phyloP scores from a whole-genome alignment of 2,113 vertebrate genomes.

The Nesoenas mayeri region DNA sequence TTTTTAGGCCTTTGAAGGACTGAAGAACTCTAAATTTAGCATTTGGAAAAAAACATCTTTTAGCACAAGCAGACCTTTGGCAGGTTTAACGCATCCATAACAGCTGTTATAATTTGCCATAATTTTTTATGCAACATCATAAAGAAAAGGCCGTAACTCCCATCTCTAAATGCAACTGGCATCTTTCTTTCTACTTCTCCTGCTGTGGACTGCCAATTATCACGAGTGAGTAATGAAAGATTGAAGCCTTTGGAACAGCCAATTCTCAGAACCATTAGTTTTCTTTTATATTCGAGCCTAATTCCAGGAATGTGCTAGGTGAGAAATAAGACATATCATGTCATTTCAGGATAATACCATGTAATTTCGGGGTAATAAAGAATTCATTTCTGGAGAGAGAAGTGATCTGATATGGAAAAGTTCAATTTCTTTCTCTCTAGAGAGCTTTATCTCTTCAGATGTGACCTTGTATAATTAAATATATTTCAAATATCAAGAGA shows the following conservation, averaged over 20 bases:
- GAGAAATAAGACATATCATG: constrained; percentile 80
- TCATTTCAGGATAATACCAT: constrained; percentile 81
- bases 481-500: constrained; percentile 80
- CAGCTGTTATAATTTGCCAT: constrained; percentile 68
- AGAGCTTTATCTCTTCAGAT: constrained; percentile 78
- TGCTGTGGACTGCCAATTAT: constrained; percentile 64
- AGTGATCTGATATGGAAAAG: constrained; percentile 75
- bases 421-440: constrained; percentile 79
- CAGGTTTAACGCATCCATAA: constrained; percentile 50
- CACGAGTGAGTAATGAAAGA: constrained; percentile 60
- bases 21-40: neutral
- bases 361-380: constrained; percentile 82
- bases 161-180: constrained; percentile 46
- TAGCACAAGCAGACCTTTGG: constrained; percentile 54
- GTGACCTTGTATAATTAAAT: constrained; percentile 85
- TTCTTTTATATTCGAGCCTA: constrained; percentile 74
- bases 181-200: constrained; percentile 45
- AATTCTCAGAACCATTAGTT: constrained; percentile 77
- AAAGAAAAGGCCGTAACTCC: constrained; percentile 61
- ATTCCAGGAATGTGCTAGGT: constrained; percentile 75
- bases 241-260: constrained; percentile 60
- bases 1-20: neutral
- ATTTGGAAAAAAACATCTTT: neutral
- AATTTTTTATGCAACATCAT: constrained; percentile 56
- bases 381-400: constrained; percentile 77